A percentile compares a stretch with the other conserved stretches of the same genome.
These are phyloP conservation scores for Brachypalpus laphriformis DNA, from an alignment of 2,888 invertebrate species.

Conservation along the genomic window DNA sequence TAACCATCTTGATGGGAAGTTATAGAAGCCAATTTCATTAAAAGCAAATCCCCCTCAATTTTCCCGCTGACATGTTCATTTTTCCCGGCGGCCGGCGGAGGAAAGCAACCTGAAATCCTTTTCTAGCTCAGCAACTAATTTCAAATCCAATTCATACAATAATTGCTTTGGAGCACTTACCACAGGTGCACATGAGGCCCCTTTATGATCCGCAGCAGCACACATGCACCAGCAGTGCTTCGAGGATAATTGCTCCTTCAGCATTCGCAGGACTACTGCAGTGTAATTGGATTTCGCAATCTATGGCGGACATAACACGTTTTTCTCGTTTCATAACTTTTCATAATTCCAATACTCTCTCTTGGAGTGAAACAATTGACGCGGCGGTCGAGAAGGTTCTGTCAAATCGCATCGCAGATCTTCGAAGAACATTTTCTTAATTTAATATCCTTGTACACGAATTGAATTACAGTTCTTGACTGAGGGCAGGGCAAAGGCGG, in stretches of 20 bases:
- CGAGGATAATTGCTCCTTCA: constrained; percentile 60
- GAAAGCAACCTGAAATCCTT: constrained; percentile 14
- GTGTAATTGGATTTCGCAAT: constrained; percentile 72
- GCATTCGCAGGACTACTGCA: constrained; percentile 52
- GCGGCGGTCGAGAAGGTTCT: constrained; percentile 35
- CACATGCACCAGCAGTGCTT: constrained; percentile 2
- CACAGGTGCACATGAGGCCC: constrained; percentile 67
- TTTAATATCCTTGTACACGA: constrained; percentile 56
- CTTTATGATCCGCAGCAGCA: constrained; percentile 36
- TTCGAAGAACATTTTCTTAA: constrained; percentile 64
- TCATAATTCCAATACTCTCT: constrained; percentile 55
- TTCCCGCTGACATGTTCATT: constrained; percentile 63
- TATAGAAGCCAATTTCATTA: constrained; percentile 66
- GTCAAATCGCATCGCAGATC: neutral
- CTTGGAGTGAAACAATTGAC: constrained; percentile 62
- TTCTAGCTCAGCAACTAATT: constrained; percentile 59
- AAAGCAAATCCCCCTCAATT: constrained; percentile 44
- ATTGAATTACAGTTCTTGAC: constrained; percentile 55
- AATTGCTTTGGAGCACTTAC: constrained; percentile 71
- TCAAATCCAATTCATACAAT: constrained; percentile 71
- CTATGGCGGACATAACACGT: constrained; percentile 68
- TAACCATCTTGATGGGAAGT: constrained; percentile 39
- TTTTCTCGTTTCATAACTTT: constrained; percentile 43
- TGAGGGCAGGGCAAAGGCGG: neutral
- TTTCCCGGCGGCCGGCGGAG: constrained; percentile 3